These are phyloP conservation scores for Microtus pennsylvanicus DNA, from an alignment of 2,113 vertebrate species.

Conservation along the genomic window DNA sequence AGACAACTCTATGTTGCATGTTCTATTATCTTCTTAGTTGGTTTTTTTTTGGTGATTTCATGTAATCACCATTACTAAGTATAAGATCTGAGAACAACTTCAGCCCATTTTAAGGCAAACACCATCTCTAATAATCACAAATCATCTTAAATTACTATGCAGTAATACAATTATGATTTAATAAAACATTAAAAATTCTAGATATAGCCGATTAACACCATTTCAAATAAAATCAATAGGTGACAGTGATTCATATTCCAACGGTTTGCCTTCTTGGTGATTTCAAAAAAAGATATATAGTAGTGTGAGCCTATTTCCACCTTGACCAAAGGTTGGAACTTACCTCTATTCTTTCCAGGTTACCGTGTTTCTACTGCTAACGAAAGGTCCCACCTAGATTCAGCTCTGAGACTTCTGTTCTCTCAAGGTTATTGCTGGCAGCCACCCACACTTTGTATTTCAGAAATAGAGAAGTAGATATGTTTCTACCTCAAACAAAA, in stretches of 20 bases:
- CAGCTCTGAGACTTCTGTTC: too few relatives aligned
- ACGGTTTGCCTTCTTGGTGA: background rate
- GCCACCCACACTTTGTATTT: too few relatives aligned
- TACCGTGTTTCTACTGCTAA: too few relatives aligned
- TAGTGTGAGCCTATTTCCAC: too few relatives aligned
- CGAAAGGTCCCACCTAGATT: too few relatives aligned
- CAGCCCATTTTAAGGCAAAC: background rate
- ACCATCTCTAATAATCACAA: background rate
- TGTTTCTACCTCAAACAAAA: too few relatives aligned
- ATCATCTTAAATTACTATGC: conserved; percentile 7
- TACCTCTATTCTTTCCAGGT: too few relatives aligned
- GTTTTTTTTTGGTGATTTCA: background rate
- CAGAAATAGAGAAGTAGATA: too few relatives aligned
- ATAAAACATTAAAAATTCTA: background rate
- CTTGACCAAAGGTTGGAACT: too few relatives aligned
- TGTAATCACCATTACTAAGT: background rate
- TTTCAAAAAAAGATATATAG: background rate
- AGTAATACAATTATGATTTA: background rate
- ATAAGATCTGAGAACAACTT: background rate
- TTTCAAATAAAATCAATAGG: background rate
- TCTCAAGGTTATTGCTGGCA: too few relatives aligned
- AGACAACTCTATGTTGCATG: background rate
- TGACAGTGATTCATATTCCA: background rate
- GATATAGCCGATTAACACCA: background rate
- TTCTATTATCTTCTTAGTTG: background rate